A percentile compares a stretch with the other conserved stretches of the same genome.
phyloP scores from a whole-genome alignment of 2,888 invertebrate genomes.

The Cordilura impudica region DNA sequence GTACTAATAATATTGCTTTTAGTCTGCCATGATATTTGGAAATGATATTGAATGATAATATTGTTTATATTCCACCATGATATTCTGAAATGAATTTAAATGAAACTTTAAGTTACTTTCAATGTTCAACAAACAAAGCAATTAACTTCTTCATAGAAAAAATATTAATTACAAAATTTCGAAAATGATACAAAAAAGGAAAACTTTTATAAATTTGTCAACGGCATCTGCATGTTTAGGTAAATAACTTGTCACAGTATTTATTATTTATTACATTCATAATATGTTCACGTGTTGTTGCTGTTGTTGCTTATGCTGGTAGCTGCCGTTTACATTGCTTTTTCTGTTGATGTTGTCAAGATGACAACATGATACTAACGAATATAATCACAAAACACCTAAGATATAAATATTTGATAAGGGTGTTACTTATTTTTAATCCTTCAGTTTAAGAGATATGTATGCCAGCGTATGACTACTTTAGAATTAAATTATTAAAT shows the following conservation, averaged over 20 bases:
- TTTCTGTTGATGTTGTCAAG: neutral
- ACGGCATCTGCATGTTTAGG: constrained; percentile 8
- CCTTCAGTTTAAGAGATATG: neutral
- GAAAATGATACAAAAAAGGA: neutral
- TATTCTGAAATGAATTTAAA: neutral
- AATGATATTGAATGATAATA: too few species aligned
- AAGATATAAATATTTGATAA: neutral
- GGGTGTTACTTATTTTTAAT: neutral
- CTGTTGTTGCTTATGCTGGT: neutral
- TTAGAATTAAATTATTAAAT: too few species aligned
- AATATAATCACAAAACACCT: neutral
- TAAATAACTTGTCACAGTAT: constrained; percentile 18
- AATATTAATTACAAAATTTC: neutral
- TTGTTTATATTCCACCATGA: neutral
- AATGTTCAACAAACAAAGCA: neutral
- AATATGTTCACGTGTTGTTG: neutral
- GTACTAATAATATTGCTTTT: too few species aligned
- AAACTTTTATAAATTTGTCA: constrained; percentile 17
- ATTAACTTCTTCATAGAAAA: neutral
- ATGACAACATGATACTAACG: neutral
- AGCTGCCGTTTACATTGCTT: neutral
- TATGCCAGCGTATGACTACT: too few species aligned
- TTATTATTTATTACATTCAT: constrained; percentile 21
- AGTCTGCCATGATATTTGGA: too few species aligned
- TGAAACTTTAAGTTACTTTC: constrained; percentile 9